Base-by-base conservation (phyloP, 2,797 vertebrate genomes). In the Pseudotriccus pelzelni region DNA sequence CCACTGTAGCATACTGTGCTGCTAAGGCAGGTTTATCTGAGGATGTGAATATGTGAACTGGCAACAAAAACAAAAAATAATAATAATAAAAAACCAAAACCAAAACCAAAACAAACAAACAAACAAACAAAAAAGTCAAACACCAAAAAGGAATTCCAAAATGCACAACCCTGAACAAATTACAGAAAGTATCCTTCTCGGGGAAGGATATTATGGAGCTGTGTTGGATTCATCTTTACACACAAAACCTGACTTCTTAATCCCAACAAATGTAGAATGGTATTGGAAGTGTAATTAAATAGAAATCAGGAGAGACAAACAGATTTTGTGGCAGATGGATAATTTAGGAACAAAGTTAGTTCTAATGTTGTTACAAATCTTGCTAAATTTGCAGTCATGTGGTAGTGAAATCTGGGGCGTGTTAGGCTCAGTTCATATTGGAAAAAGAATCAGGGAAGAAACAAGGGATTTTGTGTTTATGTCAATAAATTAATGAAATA, bases 141-240 rank as follows among this genome's bases (percentile, higher is more conserved):
- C 15, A 50, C 16, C 10, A 32, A 25, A 39, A 10, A 52, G 17
- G 19, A 52, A 52, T 30, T 6, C 27, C 28, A 21, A 59, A 12
- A 8, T 2, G 0, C 4, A 18, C 5, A 79, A 60, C 37, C 5
- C 4, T 52, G 20, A 55, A 37, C 0, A 63, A 55, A 47, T 39
- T 68, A 28, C 19, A 63, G 28, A 67, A 84, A 81, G n/a, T 2
- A 37, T 32, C 75, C 47, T 56, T 82, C 32, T 89, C 1, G 3
- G 2, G 12, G 16, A 84, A 84, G 11, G 34, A n/a, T 3, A 53
- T 60, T 47, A 23, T 46, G 28, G 4, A 44, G 7, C 36, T 81
- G 0, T 28, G 9, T 25, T 72, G 6, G 18, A 75, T 78, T 84
- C 6, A 52, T 19, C 37, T 89, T 79, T 44, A 92, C 62, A 56